Evolutionary conservation across 1,140 invertebrate species (phyloP).

Genomic region (Drosophila melanica): DNA sequence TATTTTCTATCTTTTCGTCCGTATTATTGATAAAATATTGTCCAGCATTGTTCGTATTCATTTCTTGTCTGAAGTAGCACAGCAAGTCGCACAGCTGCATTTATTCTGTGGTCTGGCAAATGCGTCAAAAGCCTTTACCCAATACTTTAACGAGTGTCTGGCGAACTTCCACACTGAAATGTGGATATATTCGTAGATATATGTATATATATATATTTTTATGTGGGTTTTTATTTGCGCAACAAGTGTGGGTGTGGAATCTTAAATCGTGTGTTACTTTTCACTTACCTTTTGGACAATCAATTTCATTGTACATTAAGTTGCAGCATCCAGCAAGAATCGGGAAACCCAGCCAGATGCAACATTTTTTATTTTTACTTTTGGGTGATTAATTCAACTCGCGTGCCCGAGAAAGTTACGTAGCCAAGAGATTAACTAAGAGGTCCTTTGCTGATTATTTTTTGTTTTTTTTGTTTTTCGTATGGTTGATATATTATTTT

Average conservation of each 20-base stretch:
- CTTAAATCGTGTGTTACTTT: background rate
- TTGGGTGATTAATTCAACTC: background rate
- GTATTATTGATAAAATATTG: conserved; percentile 73
- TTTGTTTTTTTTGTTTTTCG: too few species aligned
- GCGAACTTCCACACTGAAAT: background rate
- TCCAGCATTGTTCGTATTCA: conserved; percentile 57
- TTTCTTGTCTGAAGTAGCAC: conserved; percentile 58
- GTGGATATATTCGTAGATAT: background rate
- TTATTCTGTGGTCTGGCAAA: conserved; percentile 53
- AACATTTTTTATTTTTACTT: background rate
- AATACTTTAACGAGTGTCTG: conserved; percentile 22
- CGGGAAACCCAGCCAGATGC: background rate
- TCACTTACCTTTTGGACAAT: conserved; percentile 82
- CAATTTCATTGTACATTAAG: conserved; percentile 84
- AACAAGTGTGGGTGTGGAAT: conserved; percentile 10
- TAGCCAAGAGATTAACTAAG: too few species aligned
- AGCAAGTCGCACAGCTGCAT: conserved; percentile 42
- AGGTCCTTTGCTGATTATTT: too few species aligned
- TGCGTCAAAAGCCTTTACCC: conserved; percentile 51
- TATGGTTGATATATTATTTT: too few species aligned
- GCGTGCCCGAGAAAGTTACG: background rate
- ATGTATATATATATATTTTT: background rate
- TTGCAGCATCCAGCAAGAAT: conserved; percentile 26
- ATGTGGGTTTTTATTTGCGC: background rate
- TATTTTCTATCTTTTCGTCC: conserved; percentile 24